Evolutionary conservation across 30 jellyfish, hydroid and myxozoan species (phyloP).

Genomic region (Turritopsis dohrnii): DNA sequence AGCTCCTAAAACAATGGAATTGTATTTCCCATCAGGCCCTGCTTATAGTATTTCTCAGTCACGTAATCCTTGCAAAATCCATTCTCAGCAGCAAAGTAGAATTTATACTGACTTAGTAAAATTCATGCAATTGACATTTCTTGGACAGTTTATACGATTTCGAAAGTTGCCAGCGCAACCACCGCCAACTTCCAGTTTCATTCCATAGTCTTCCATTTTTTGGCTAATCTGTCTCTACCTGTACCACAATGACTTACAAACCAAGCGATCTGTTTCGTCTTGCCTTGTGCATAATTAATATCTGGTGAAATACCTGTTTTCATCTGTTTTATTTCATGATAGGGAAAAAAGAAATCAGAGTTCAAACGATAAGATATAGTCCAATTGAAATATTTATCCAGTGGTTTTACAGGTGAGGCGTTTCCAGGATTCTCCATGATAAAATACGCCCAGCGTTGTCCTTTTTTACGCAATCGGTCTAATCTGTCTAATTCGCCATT

Average conservation of each 20-base stretch:
- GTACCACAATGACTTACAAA: conserved; percentile 61
- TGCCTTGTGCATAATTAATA: conserved; percentile 43
- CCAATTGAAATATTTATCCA: conserved; percentile 68
- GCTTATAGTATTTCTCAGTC: conserved; percentile 76
- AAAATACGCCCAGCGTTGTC: conserved; percentile 73
- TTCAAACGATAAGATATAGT: conserved; percentile 61
- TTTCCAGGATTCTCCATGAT: conserved; percentile 58
- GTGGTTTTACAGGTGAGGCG: conserved; percentile 43
- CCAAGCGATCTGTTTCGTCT: conserved; percentile 55
- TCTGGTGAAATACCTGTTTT: not conserved
- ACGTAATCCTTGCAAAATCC: conserved; percentile 56
- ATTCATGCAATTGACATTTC: conserved; percentile 27
- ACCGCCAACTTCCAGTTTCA: conserved; percentile 62
- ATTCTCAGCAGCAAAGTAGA: conserved; percentile 68
- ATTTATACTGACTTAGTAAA: conserved; percentile 29
- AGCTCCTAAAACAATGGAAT: conserved; percentile 71
- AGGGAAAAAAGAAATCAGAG: conserved; percentile 71
- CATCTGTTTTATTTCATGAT: conserved; percentile 18
- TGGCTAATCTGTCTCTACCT: conserved; percentile 49
- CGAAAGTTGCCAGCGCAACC: conserved; percentile 25
- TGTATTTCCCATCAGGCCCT: conserved; percentile 29
- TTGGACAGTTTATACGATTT: conserved; percentile 20
- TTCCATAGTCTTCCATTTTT: conserved; percentile 33
- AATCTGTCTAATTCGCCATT: not conserved
- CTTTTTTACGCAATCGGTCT: conserved; percentile 14